Conservation (phyloP, 2,113 vertebrate genomes). For the Odontophorus gujanensis region DNA sequence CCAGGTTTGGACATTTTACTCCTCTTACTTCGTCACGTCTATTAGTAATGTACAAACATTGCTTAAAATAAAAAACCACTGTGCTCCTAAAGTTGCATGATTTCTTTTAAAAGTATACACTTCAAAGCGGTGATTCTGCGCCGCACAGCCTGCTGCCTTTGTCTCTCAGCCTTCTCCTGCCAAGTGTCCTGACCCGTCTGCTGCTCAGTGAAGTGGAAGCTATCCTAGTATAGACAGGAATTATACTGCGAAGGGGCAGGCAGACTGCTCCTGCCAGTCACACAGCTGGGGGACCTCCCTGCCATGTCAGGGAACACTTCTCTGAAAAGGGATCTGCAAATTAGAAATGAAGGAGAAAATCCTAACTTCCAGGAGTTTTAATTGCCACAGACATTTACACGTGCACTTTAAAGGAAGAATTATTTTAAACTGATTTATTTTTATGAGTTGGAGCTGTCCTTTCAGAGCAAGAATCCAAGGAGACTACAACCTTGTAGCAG, state of each 20-base stretch:
- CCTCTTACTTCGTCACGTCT: slow-evolving; percentile 63
- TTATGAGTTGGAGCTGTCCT: fast-evolving
- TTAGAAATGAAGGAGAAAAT: slow-evolving; percentile 13
- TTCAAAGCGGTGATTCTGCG: slow-evolving; percentile 44
- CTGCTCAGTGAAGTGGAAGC: slow-evolving; percentile 81
- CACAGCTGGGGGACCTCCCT: slow-evolving; percentile 86
- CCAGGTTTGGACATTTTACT: slow-evolving; percentile 87
- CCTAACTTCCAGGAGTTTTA: not conserved
- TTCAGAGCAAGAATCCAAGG: not conserved
- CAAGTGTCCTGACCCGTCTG: slow-evolving; percentile 79
- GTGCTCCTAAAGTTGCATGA: slow-evolving; percentile 31
- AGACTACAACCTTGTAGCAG: not conserved
- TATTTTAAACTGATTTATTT: not conserved
- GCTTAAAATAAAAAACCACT: slow-evolving; percentile 24
- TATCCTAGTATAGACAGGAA: slow-evolving; percentile 87
- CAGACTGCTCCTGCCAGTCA: slow-evolving; percentile 87
- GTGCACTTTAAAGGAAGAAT: not conserved
- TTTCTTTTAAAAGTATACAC: not conserved
- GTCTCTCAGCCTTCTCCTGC: slow-evolving; percentile 79
- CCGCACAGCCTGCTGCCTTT: slow-evolving; percentile 77
- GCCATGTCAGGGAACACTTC: slow-evolving; percentile 55
- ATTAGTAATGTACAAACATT: slow-evolving; percentile 85
- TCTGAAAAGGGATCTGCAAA: slow-evolving; percentile 31
- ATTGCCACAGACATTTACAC: not conserved
- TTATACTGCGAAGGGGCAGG: slow-evolving; percentile 90